These are phyloP conservation scores for Andrena dorsata DNA, from an alignment of 2,888 invertebrate genomes.

Conservation along the genomic window DNA sequence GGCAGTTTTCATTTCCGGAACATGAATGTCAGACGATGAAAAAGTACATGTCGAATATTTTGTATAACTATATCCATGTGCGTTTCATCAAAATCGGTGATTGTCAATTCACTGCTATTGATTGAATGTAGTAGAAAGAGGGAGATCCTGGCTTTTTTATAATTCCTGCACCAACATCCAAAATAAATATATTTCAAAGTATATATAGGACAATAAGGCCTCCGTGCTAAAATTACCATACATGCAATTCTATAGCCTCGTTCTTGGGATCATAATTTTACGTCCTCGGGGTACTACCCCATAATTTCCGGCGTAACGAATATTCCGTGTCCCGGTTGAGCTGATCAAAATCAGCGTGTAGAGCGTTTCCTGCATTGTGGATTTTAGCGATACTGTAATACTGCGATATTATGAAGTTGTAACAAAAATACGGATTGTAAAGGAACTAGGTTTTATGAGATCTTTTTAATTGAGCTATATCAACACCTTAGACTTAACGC, in stretches of 20 bases:
- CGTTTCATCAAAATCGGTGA: too few relatives aligned
- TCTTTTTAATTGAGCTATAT: too few relatives aligned
- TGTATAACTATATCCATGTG: too few relatives aligned
- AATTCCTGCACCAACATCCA: not conserved
- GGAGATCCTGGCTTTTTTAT: too few relatives aligned
- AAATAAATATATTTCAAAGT: constrained; percentile 12
- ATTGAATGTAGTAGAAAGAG: too few relatives aligned
- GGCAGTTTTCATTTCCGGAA: too few relatives aligned
- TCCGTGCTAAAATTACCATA: constrained; percentile 28
- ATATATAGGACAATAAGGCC: not conserved
- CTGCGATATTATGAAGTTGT: not conserved
- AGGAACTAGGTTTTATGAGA: not conserved
- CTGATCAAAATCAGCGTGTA: constrained; percentile 36
- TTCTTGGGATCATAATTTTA: constrained; percentile 29
- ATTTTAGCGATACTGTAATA: constrained; percentile 15
- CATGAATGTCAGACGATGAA: too few relatives aligned
- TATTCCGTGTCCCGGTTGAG: constrained; percentile 39
- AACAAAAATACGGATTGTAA: not conserved
- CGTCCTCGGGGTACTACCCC: constrained; percentile 21
- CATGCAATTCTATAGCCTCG: constrained; percentile 43
- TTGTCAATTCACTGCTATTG: too few relatives aligned
- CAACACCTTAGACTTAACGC: too few relatives aligned
- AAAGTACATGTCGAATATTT: too few relatives aligned
- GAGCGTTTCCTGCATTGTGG: constrained; percentile 32
- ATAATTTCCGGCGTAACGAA: constrained; percentile 43